A percentile compares a stretch with the other conserved stretches of the same genome.
These are phyloP conservation scores for Willisornis vidua DNA, from an alignment of 2,113 vertebrate species.

Conservation along the genomic window DNA sequence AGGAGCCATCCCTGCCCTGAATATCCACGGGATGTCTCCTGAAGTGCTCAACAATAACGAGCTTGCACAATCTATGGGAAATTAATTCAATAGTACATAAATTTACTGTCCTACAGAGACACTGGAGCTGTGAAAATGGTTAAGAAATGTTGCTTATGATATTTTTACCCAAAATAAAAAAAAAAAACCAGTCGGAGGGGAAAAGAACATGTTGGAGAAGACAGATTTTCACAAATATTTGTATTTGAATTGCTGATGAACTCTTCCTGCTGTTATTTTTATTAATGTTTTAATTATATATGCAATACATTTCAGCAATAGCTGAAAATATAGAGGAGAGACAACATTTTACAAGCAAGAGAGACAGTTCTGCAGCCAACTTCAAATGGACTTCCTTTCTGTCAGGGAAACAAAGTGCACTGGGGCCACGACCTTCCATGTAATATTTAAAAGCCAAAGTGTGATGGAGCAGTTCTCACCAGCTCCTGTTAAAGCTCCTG, in stretches of 20 bases:
- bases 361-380: slow-evolving; percentile 11
- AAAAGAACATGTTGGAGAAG: slow-evolving; percentile 53
- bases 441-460: background rate
- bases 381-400: slow-evolving; percentile 14
- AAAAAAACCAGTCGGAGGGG: background rate
- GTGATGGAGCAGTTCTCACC: background rate
- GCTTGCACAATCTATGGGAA: background rate
- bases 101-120: slow-evolving; percentile 37
- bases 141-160: background rate
- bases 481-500: background rate
- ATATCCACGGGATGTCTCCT: background rate
- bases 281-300: slow-evolving; percentile 69
- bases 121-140: background rate
- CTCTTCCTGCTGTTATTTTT: slow-evolving; percentile 68
- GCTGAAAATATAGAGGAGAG: slow-evolving; percentile 29
- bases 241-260: slow-evolving; percentile 70
- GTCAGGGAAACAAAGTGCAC: slow-evolving; percentile 4
- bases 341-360: slow-evolving; percentile 21
- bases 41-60: background rate
- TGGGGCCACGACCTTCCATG: background rate
- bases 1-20: background rate
- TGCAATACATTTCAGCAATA: slow-evolving; percentile 42
- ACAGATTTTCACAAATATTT: slow-evolving; percentile 69
- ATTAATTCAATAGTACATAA: slow-evolving; percentile 43
- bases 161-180: slow-evolving; percentile 15